A percentile compares a stretch with the other conserved stretches of the same genome.
Conservation (phyloP, 2,888 invertebrate species). For the Cheilosia vernalis region DNA sequence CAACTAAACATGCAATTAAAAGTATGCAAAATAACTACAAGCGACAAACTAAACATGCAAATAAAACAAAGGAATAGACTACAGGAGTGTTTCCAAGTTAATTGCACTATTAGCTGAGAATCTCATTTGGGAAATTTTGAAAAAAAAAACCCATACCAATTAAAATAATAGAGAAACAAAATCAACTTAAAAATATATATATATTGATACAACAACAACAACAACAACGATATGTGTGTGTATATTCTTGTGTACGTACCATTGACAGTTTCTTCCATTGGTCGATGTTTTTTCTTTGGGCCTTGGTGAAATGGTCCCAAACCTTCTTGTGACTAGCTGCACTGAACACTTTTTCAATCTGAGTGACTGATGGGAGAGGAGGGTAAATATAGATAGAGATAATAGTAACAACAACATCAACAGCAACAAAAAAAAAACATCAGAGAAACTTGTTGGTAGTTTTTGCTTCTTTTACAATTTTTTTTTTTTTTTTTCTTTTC, state of each 20-base stretch:
- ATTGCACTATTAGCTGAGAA: neutral
- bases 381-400: conserved; percentile 80
- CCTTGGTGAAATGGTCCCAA: conserved; percentile 99
- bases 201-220: conserved; percentile 50
- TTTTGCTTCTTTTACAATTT: conserved; percentile 52
- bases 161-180: conserved; percentile 10
- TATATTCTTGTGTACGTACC: conserved; percentile 86
- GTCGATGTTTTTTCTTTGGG: conserved; percentile 99
- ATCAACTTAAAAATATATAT: conserved; percentile 14
- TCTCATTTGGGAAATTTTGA: neutral
- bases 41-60: neutral
- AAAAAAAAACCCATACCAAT: conserved; percentile 23
- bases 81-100: neutral
- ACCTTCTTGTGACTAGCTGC: conserved; percentile 98
- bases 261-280: conserved; percentile 98
- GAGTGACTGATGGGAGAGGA: conserved; percentile 91
- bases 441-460: conserved; percentile 67
- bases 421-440: conserved; percentile 73
- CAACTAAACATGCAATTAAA: neutral
- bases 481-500: conserved; percentile 40
- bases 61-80: neutral
- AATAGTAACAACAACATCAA: conserved; percentile 83
- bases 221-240: conserved; percentile 50
- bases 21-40: neutral
- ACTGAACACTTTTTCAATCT: conserved; percentile 98